Conservation (phyloP, 2,797 vertebrate species). For the Notolabrus celidotus region DNA sequence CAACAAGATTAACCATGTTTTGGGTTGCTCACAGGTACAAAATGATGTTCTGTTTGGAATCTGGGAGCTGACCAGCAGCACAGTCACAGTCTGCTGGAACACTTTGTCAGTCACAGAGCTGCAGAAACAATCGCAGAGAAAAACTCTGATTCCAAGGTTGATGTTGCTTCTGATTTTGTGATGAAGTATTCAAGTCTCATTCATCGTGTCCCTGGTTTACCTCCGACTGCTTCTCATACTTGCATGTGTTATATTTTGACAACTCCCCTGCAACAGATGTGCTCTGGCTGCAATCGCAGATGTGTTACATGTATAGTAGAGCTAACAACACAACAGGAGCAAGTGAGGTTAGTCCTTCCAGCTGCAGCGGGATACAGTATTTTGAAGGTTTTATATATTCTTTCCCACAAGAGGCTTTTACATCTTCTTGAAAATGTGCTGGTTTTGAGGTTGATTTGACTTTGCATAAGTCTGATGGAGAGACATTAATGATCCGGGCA, state of each 20-base stretch:
- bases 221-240: background rate
- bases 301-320: background rate
- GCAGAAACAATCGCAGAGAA: background rate
- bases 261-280: conserved; percentile 14
- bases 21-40: conserved; percentile 15
- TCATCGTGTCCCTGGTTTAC: background rate
- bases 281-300: background rate
- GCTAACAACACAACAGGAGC: background rate
- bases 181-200: background rate
- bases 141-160: background rate
- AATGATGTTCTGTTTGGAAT: background rate
- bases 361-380: background rate
- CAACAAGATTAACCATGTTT: conserved; percentile 46
- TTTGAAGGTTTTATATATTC: background rate
- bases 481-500: background rate
- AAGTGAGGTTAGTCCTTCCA: background rate
- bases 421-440: background rate
- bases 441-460: background rate
- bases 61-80: conserved; percentile 28
- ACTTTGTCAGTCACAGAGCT: background rate
- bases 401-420: background rate
- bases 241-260: background rate
- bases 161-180: background rate
- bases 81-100: background rate
- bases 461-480: too few species aligned